Percentiles rank a stretch among this genome's conserved stretches.
phyloP scores from a whole-genome alignment of 1,140 invertebrate genomes.

The Leptonema lineaticorne region DNA sequence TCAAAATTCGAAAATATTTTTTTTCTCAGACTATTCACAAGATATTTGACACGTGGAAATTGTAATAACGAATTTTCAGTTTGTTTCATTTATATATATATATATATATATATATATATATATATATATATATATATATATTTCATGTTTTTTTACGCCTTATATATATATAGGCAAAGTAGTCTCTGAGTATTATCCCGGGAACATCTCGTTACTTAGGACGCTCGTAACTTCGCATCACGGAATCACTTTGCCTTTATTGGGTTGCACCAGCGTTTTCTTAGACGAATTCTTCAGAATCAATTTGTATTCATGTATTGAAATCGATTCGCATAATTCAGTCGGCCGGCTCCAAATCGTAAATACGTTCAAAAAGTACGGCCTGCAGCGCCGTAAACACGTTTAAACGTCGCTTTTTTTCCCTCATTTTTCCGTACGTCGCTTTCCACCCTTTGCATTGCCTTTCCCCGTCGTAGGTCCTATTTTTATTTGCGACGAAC shows the following conservation, averaged over 20 bases:
- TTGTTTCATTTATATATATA: no score
- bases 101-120: no score
- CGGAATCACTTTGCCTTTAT: conserved; percentile 38
- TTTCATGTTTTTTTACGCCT: no score
- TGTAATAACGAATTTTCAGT: no score
- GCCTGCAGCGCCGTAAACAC: conserved; percentile 4
- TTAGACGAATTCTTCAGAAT: conserved; percentile 33
- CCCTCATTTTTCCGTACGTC: not conserved
- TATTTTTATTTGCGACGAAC: not conserved
- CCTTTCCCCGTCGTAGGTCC: not conserved
- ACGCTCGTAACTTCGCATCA: conserved; percentile 41
- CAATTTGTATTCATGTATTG: conserved; percentile 43
- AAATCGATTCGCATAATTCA: conserved; percentile 41
- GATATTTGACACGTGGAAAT: no score
- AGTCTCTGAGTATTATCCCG: not conserved
- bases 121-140: no score
- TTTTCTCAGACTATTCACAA: no score
- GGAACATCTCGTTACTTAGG: conserved; percentile 36
- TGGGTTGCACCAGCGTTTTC: conserved; percentile 22
- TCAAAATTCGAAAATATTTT: no score
- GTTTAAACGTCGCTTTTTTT: not conserved
- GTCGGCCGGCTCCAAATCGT: conserved; percentile 16
- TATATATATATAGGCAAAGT: no score
- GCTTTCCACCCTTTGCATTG: not conserved
- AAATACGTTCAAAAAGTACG: conserved; percentile 15